These are phyloP conservation scores for Boulengerochromis microlepis DNA, from an alignment of 2,113 vertebrate genomes.

Conservation along the genomic window DNA sequence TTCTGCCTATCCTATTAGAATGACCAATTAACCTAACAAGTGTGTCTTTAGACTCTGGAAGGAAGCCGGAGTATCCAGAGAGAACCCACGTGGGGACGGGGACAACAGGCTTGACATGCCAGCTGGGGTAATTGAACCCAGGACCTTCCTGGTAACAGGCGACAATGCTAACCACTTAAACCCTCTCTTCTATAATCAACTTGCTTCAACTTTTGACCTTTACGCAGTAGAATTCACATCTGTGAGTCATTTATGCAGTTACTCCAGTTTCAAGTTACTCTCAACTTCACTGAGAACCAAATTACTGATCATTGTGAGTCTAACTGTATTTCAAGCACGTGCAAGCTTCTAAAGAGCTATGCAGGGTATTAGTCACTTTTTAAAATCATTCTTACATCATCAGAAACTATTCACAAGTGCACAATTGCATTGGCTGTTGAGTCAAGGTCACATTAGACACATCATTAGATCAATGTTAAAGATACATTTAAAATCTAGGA, in stretches of 20 bases:
- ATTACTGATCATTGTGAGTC: not conserved
- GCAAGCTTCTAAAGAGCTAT: not conserved
- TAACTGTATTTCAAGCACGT: not conserved
- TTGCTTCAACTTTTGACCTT: not conserved
- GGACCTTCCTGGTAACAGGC: not conserved
- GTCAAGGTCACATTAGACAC: not conserved
- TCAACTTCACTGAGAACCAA: not conserved
- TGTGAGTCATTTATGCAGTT: not conserved
- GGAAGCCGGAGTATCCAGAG: not conserved
- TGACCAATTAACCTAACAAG: not conserved
- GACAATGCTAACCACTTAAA: not conserved
- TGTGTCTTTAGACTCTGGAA: not conserved
- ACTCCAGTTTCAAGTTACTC: not conserved
- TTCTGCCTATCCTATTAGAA: not conserved
- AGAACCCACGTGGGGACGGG: accelerated
- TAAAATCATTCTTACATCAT: not conserved
- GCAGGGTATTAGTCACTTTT: not conserved
- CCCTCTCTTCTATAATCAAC: not conserved
- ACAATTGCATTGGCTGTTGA: not conserved
- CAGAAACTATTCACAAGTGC: not conserved
- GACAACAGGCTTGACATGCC: not conserved
- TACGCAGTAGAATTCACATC: not conserved
- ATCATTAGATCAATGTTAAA: not conserved
- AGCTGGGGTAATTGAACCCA: not conserved
- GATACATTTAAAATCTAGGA: not conserved